Evolutionary conservation across 2,888 invertebrate species (phyloP).

Genomic region (Colostygia pectinataria): DNA sequence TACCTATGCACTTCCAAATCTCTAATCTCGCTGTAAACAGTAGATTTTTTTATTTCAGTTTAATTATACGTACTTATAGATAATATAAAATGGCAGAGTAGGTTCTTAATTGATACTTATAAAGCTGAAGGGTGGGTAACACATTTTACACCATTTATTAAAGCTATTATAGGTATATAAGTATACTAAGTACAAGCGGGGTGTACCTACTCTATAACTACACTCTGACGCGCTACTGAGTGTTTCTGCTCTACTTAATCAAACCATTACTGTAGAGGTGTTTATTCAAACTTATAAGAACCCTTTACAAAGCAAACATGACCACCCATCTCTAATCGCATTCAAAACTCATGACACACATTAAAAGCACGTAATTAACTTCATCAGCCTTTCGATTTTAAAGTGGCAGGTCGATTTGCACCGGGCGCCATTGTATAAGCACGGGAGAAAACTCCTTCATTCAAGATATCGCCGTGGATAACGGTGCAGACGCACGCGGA

Average conservation of each 20-base stretch:
- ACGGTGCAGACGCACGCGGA: slow-evolving; percentile 76
- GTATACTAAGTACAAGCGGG: no score
- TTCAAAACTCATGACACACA: slow-evolving; percentile 44
- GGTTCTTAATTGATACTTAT: no score
- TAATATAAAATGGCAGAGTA: no score
- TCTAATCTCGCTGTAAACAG: no score
- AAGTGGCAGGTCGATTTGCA: slow-evolving; percentile 63
- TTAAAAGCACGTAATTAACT: slow-evolving; percentile 56
- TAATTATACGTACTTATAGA: no score
- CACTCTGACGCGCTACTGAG: slow-evolving; percentile 8
- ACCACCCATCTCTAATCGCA: slow-evolving; percentile 37
- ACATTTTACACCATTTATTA: no score
- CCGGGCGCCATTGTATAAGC: slow-evolving; percentile 76
- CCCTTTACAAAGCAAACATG: slow-evolving; percentile 35
- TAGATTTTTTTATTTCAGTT: no score
- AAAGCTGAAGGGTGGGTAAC: no score
- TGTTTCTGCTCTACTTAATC: slow-evolving; percentile 28
- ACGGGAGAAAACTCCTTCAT: slow-evolving; percentile 82
- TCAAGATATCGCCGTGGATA: slow-evolving; percentile 81
- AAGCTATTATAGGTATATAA: no score
- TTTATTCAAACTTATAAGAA: slow-evolving; percentile 21
- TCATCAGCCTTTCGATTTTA: slow-evolving; percentile 74
- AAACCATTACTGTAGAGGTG: slow-evolving; percentile 11
- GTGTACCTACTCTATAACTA: no score
- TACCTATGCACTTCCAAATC: no score